phyloP scores from a whole-genome alignment of 2,888 invertebrate genomes.

The Scaptomyza flava region DNA sequence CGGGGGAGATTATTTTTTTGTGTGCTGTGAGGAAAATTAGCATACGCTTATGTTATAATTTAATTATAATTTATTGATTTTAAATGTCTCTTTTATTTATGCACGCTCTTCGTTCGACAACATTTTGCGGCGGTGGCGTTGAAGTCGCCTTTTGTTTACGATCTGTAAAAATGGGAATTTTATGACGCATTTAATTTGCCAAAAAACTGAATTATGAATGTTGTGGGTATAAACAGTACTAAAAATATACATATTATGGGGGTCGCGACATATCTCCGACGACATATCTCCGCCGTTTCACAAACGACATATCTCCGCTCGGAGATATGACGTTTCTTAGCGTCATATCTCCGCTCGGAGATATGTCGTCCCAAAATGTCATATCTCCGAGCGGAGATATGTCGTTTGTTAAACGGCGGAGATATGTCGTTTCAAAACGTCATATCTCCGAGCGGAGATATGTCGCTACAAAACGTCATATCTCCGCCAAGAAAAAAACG shows the following conservation, averaged over 20 bases:
- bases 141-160: slow-evolving; percentile 79
- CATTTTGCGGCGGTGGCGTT: slow-evolving; percentile 66
- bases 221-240: slow-evolving; percentile 28
- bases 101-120: slow-evolving; percentile 7
- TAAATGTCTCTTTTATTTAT: slow-evolving; percentile 59
- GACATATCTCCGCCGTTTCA: too few relatives aligned
- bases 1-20: slow-evolving; percentile 48
- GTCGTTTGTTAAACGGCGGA: too few relatives aligned
- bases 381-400: too few relatives aligned
- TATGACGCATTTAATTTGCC: slow-evolving; percentile 66
- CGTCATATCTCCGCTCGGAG: too few relatives aligned
- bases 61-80: slow-evolving; percentile 82
- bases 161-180: slow-evolving; percentile 77
- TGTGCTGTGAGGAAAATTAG: slow-evolving; percentile 71
- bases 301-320: too few relatives aligned
- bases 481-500: too few relatives aligned
- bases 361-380: too few relatives aligned
- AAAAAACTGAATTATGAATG: slow-evolving; percentile 52
- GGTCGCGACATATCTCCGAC: too few relatives aligned
- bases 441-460: too few relatives aligned
- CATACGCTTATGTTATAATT: slow-evolving; percentile 81
- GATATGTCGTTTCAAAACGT: too few relatives aligned
- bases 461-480: too few relatives aligned
- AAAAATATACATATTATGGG: background rate
- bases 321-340: too few relatives aligned